Conservation (phyloP, 2,797 vertebrate species). For the Melopsittacus undulatus region DNA sequence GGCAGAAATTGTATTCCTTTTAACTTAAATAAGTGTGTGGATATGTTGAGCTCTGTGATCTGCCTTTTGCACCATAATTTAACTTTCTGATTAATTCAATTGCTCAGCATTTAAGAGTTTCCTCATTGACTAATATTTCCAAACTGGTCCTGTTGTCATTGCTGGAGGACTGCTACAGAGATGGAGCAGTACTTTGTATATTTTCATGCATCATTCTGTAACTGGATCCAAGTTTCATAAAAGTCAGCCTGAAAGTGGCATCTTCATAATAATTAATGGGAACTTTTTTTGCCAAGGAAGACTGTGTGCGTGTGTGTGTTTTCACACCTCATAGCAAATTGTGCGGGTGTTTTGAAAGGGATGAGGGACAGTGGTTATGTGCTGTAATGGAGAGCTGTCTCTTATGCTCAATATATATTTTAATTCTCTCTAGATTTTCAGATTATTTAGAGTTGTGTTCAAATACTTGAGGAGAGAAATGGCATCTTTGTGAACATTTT, state of each 20-base stretch:
- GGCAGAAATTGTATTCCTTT: background rate
- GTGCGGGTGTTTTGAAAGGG: background rate
- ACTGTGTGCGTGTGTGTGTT: background rate
- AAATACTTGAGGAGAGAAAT: background rate
- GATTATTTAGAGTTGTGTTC: background rate
- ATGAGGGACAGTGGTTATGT: background rate
- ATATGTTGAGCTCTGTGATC: background rate
- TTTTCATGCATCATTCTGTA: background rate
- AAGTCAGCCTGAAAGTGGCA: background rate
- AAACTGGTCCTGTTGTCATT: fast-evolving
- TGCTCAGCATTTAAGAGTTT: background rate
- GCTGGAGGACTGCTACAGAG: background rate
- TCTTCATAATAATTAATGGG: background rate
- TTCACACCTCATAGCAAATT: background rate
- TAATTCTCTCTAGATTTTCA: background rate
- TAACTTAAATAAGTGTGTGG: background rate
- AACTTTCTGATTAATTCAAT: background rate
- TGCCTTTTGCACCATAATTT: background rate
- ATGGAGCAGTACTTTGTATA: background rate
- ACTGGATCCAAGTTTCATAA: background rate
- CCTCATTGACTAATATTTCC: background rate
- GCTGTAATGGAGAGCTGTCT: background rate
- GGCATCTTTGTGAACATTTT: background rate
- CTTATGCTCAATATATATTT: background rate
- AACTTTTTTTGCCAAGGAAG: background rate